Conservation (phyloP, 2,888 invertebrate species). For the Limnephilus marmoratus region DNA sequence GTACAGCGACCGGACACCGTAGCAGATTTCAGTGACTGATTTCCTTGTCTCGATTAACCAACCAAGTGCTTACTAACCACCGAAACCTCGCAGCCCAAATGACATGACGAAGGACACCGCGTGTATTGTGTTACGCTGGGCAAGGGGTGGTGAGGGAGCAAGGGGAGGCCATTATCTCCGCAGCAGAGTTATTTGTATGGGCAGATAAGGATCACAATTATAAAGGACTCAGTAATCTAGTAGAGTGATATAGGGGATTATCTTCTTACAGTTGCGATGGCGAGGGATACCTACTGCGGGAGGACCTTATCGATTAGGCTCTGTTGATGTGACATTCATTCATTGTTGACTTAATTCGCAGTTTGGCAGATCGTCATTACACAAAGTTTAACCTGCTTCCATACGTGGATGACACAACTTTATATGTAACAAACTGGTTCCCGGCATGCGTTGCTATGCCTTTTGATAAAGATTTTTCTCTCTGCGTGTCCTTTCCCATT, state of each 20-base stretch:
- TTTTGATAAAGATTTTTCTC: too few relatives aligned
- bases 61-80: neutral
- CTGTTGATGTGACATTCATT: neutral
- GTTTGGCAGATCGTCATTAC: neutral
- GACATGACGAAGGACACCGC: neutral
- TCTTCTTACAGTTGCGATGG: conserved; percentile 1
- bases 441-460: too few relatives aligned
- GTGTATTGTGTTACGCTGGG: neutral
- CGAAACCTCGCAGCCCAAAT: neutral
- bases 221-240: conserved; percentile 38
- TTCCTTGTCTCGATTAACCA: neutral
- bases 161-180: conserved; percentile 18
- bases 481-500: too few relatives aligned
- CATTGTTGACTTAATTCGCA: neutral
- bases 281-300: neutral
- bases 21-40: neutral
- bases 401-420: neutral
- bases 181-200: conserved; percentile 42
- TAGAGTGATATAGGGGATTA: conserved; percentile 33
- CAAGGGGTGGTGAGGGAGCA: neutral
- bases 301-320: neutral
- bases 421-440: neutral
- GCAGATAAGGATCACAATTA: conserved; percentile 50
- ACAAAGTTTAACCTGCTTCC: neutral
- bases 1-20: neutral